Evolutionary conservation across 2,888 invertebrate species (phyloP).

Genomic region (Ceramica pisi): DNA sequence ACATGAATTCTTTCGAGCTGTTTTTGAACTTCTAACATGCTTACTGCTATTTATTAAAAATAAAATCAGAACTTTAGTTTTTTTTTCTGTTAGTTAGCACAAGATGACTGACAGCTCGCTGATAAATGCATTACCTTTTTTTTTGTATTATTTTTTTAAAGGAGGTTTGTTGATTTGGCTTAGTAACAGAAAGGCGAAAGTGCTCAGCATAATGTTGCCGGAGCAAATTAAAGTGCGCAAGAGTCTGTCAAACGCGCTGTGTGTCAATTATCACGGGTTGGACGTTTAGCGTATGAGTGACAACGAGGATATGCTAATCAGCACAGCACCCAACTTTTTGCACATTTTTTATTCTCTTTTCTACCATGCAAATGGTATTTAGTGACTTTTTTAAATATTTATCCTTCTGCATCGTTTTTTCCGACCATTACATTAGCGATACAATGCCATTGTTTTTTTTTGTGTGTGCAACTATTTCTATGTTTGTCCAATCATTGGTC

Average conservation of each 20-base stretch:
- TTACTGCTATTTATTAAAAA: slow-evolving; percentile 42
- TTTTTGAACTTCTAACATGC: slow-evolving; percentile 38
- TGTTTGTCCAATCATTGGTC: slow-evolving; percentile 81
- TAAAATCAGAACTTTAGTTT: slow-evolving; percentile 28
- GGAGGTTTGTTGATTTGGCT: background rate
- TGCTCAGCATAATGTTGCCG: slow-evolving; percentile 21
- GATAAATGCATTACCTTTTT: slow-evolving; percentile 52
- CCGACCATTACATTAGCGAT: slow-evolving; percentile 75
- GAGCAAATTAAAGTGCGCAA: slow-evolving; percentile 32
- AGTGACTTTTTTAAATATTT: slow-evolving; percentile 71
- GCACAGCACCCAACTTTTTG: slow-evolving; percentile 70
- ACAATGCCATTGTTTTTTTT: slow-evolving; percentile 81
- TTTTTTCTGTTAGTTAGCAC: slow-evolving; percentile 27
- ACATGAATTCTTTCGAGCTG: slow-evolving; percentile 46
- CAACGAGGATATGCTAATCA: slow-evolving; percentile 87
- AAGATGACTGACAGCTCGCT: slow-evolving; percentile 41
- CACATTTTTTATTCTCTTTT: slow-evolving; percentile 67
- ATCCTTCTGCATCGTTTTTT: slow-evolving; percentile 76
- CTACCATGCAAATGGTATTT: slow-evolving; percentile 73
- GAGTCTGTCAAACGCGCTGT: slow-evolving; percentile 71
- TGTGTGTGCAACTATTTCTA: slow-evolving; percentile 72
- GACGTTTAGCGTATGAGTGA: slow-evolving; percentile 83
- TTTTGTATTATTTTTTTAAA: slow-evolving; percentile 8
- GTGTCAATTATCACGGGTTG: slow-evolving; percentile 81
- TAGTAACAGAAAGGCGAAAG: slow-evolving; percentile 48